Evolutionary conservation across 2,113 vertebrate genomes (phyloP), one percentile per base, ranked within the genome.

Genomic region (Hemichromis elongatus): DNA sequence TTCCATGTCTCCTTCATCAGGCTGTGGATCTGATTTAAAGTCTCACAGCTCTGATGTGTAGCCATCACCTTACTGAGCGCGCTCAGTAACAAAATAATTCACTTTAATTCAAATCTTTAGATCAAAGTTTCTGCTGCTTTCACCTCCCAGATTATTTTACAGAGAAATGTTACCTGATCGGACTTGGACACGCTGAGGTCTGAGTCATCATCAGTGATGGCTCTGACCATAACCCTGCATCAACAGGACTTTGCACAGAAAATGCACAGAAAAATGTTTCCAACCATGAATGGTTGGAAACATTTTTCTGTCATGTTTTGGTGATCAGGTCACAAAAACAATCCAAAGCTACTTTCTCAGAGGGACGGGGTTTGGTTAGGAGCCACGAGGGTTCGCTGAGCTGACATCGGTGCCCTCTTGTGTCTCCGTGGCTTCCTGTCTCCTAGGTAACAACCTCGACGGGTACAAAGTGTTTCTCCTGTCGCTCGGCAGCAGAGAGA

Each of bases 391-490:
- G 37, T 68, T 42, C 37, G 14, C n/a, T 68, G n/a, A 68, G 10
- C 63, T 68, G n/a, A 42, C 63, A 68, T 40, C 7, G 2, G n/a
- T 42, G 63, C 21, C 40, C 66, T 45, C 13, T 45, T 14, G n/a
- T 50, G 52, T 84, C 63, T 40, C 52, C 1, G 0, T 47, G 61
- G 30, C 21, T 56, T 19, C 53, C 87, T 90, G 88, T 90, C 88
- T 90, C 70, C 53, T 90, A 99, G 99, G 98, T 99, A 88, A 99
- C 98, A 0, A 99, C 99, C n/a, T 96, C 98, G 1, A 97, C 98
- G 4, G 98, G 98, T 47, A 99, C 98, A 80, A 99, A 99, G 90
- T 99, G 98, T 90, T 99, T 99, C 94, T 99, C 98, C 1, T 99
- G 99, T 85, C 97, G 99, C 9, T 99, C 99, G 0, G 97, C 98